Evolutionary conservation across 2,113 vertebrate species (phyloP), one percentile per base, ranked within the genome.

Genomic region (Antechinus stuartii): DNA sequence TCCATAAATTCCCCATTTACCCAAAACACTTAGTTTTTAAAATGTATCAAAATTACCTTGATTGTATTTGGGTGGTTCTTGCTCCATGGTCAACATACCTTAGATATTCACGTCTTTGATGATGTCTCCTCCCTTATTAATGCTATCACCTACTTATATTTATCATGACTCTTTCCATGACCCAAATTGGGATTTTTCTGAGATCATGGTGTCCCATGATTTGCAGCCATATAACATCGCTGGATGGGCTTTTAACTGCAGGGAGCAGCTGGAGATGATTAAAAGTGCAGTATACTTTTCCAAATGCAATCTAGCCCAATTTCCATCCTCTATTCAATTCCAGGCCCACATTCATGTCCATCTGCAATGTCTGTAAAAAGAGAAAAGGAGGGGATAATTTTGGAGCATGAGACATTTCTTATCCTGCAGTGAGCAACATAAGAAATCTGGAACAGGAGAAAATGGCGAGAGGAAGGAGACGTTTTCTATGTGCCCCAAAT

Each of bases 321-420:
- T 84, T 84, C 68, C 68, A 84, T 84, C 68, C 19, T 23, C n/a
- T 84, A 84, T 84, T 84, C 68, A 42, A 42, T 84, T 42, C 68
- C 68, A 84, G 68, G 19, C 68, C 68, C 68, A 84, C 68, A 84
- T 84, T 84, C 16, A 42, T 84, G 68, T 84, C 68, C 68, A 84
- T 84, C 68, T 84, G 68, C 68, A 42, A 84, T 84, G 68, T 84
- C 68, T 84, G 68, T 84, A 84, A 84, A 84, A 84, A 84, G 68
- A 84, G n/a, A 42, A 84, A 84, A 42, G 68, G n/a, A 84, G n/a
- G 68, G 68, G 68, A 84, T 84, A 84, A 84, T 84, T 84, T 84
- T 84, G 68, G 68, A 84, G 68, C 68, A 42, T 84, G 68, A 84
- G 68, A 42, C 68, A 84, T 84, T 84, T 84, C 68, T 42, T n/a